Base-by-base conservation (phyloP, 2,113 vertebrate species). In the Thymallus thymallus region DNA sequence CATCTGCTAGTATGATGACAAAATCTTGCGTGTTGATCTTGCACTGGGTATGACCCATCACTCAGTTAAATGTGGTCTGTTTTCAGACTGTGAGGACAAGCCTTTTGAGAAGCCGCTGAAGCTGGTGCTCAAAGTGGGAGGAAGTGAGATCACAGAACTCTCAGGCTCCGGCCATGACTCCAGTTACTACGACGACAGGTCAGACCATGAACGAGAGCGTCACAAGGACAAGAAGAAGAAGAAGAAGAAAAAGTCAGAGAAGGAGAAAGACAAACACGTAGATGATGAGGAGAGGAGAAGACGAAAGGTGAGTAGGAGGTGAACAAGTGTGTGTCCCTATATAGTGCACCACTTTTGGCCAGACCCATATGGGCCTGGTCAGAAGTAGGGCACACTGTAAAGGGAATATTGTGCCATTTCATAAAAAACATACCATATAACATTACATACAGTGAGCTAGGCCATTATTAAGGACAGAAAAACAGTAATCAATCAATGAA, bases 221-320 rank as follows among this genome's bases (percentile, higher is more conserved):
- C 97, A 99, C 86, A 95, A 94, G 82, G 97, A 98, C 16, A 99
- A 98, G 62, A 98, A 98, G 81, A 99, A 99, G 73, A 99, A 99
- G 12, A 99, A 99, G 77, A 99, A 99, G 75, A 99, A 99, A 22
- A 99, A 99, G 69, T 94, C 96, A 0, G 96, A 98, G 71, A 98
- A 98, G 70, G 97, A 98, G 32, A 97, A 96, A 88, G 95, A 97
- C 82, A 97, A 98, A 51, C 95, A 96, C 67, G 84, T 94, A 12
- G 96, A 97, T 63, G 98, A 98, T 2, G 96, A 97, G 0, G 96
- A 98, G 72, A 92, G 97, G 78, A 94, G 96, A 64, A 94, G 96
- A 24, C 90, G 97, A 48, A 99, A 98, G 93, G 97, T 96, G 80
- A 72, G 87, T 80, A 30, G 45, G 26, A 35, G 20, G 6, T 45